A percentile compares a stretch with the other conserved stretches of the same genome.
phyloP scores from a whole-genome alignment of 2,113 vertebrate species.

The Steatornis caripensis region DNA sequence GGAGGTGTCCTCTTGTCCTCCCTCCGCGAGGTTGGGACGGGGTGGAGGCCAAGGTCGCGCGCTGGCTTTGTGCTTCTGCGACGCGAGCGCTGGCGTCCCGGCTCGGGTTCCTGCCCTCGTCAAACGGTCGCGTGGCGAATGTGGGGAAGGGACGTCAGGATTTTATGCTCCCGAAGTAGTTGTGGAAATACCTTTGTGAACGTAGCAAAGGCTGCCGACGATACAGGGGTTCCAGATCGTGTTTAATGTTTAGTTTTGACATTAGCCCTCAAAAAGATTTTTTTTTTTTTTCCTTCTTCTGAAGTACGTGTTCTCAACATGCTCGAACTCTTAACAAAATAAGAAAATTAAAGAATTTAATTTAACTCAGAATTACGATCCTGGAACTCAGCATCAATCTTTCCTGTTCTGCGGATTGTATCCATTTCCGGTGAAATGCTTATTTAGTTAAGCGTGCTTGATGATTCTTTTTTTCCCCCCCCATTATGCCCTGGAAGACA shows the following conservation, averaged over 20 bases:
- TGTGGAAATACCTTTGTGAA: not conserved
- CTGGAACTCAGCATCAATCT: not conserved
- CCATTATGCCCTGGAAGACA: not conserved
- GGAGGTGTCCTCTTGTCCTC: not conserved
- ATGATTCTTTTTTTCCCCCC: not conserved
- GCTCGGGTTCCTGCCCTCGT: not conserved
- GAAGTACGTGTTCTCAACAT: not conserved
- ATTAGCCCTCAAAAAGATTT: not conserved
- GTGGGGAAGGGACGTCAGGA: not conserved
- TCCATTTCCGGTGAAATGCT: not conserved
- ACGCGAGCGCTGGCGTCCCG: not conserved
- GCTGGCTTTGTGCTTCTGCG: not conserved
- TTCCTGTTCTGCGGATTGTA: too few relatives aligned
- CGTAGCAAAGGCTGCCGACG: accelerated
- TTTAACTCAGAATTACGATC: not conserved
- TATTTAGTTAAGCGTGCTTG: too few relatives aligned
- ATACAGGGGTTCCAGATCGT: not conserved
- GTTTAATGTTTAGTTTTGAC: not conserved
- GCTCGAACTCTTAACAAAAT: not conserved
- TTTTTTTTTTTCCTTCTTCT: not conserved
- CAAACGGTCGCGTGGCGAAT: not conserved
- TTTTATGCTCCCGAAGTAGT: not conserved
- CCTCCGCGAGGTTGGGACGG: not conserved
- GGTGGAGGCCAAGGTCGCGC: not conserved
- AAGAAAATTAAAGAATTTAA: not conserved